Evolutionary conservation across 2,888 invertebrate genomes (phyloP).

Genomic region (Anthophora plumipes): DNA sequence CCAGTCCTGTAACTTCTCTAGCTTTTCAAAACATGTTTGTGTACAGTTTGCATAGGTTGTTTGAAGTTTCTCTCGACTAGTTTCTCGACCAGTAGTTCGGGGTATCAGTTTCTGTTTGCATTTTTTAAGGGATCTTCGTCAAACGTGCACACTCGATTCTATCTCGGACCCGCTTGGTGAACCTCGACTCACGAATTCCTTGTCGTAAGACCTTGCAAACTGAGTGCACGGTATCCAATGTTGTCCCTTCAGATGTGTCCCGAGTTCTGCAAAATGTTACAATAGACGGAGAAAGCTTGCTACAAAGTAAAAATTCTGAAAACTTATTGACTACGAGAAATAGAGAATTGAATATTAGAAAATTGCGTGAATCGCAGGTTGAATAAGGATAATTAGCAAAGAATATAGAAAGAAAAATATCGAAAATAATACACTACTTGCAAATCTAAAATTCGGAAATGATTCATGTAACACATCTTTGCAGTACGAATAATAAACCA

Average conservation of each 20-base stretch:
- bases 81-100: slow-evolving; percentile 17
- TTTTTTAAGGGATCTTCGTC: slow-evolving; percentile 28
- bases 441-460: too few relatives aligned
- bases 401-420: too few relatives aligned
- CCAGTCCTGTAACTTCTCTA: background rate
- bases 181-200: background rate
- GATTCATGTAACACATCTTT: too few relatives aligned
- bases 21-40: slow-evolving; percentile 12
- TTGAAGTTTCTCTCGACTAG: slow-evolving; percentile 37
- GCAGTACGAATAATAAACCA: too few relatives aligned
- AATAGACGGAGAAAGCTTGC: too few relatives aligned
- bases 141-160: background rate
- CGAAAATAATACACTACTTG: too few relatives aligned
- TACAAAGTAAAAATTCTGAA: too few relatives aligned
- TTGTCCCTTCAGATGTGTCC: background rate
- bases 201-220: background rate
- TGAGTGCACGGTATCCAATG: background rate
- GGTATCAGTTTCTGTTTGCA: slow-evolving; percentile 37
- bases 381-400: too few relatives aligned
- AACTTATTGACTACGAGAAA: too few relatives aligned
- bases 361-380: too few relatives aligned
- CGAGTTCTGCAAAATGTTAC: background rate
- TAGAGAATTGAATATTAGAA: too few relatives aligned
- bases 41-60: slow-evolving; percentile 20
- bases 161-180: background rate